Evolutionary conservation across 2,113 vertebrate genomes (phyloP), one percentile per base, ranked within the genome.

Genomic region (Haemorhous mexicanus): DNA sequence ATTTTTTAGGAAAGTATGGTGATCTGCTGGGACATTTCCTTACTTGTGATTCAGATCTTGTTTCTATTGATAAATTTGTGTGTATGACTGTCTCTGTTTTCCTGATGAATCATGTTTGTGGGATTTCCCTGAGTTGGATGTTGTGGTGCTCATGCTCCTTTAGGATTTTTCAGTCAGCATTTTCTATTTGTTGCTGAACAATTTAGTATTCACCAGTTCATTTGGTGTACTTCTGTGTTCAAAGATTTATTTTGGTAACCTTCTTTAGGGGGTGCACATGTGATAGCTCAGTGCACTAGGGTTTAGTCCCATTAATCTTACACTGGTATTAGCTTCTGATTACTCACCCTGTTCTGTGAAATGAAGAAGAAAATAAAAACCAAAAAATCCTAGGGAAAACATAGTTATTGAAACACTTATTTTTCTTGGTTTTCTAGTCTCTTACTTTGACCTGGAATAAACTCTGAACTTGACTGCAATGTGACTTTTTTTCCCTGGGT

Each of bases 101-200:
- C 32, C 44, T 0, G 1, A 53, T n/a, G 30, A 59, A 58, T 41
- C 5, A 3, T 30, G 7, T 0, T 62, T 79, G 67, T 5, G 52
- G 59, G 59, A 55, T 47, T 61, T 46, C 46, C 72, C 50, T 0
- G 1, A 68, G 27, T 30, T 85, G 59, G 50, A 58, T 24, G 6
- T 4, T 13, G 15, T 3, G 10, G 39, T 0, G 1, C 55, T 44
- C 16, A 20, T 49, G 12, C 13, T 76, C 58, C 32, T 76, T 52
- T 27, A 28, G 41, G 16, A 64, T 49, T 90, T 74, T 66, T 15
- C 17, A 85, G 52, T 55, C 59, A 27, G 18, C 5, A 13, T 11
- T 23, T 61, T 37, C 21, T 56, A 30, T 52, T 52, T 80, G 32
- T 35, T 6, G 6, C 27, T 33, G 47, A 37, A 39, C 61, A 56